Base-by-base conservation (phyloP, 2,888 invertebrate species). In the Nysson spinosus region DNA sequence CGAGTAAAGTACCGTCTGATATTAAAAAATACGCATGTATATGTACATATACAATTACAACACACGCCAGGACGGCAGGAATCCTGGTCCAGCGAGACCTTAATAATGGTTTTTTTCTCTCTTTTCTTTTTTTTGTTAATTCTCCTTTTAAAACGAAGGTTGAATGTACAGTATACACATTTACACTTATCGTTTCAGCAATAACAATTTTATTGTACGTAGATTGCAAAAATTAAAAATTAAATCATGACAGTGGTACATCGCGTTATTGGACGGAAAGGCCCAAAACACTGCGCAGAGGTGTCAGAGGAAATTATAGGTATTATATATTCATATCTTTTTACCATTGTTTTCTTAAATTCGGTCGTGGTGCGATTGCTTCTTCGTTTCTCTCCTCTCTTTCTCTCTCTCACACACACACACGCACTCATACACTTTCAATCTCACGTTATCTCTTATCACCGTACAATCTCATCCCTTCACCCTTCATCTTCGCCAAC, bases 281-380 rank as follows among this genome's bases (percentile, higher is more conserved):
- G 85, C 85, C 85, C 85, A 85, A 85, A 85, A 85, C 83, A 85
- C 85, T 84, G 80, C 83, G 84, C 83, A 84, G 81, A 85, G 80
- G 81, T 85, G 83, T 82, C 73, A 82, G 82, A 82, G 79, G 74
- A 83, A 81, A 83, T 83, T 75, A 80, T 78, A 81, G 78, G 72
- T 81, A n/a, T n/a, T n/a, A n/a, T n/a, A n/a, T n/a, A n/a, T n/a
- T n/a, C n/a, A n/a, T n/a, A n/a, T n/a, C n/a, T n/a, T n/a, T n/a
- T n/a, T n/a, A n/a, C n/a, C n/a, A n/a, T n/a, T n/a, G n/a, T n/a
- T n/a, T n/a, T n/a, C n/a, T 83, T 77, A 79, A 83, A 80, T 80
- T 83, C 83, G 80, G 72, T 83, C 80, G 78, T 78, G 80, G 79
- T 84, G 83, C 82, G 77, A 82, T 82, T 83, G 79, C 79, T 78